Base-by-base conservation (phyloP, 2,888 invertebrate genomes). In the Eurytoma californica region DNA sequence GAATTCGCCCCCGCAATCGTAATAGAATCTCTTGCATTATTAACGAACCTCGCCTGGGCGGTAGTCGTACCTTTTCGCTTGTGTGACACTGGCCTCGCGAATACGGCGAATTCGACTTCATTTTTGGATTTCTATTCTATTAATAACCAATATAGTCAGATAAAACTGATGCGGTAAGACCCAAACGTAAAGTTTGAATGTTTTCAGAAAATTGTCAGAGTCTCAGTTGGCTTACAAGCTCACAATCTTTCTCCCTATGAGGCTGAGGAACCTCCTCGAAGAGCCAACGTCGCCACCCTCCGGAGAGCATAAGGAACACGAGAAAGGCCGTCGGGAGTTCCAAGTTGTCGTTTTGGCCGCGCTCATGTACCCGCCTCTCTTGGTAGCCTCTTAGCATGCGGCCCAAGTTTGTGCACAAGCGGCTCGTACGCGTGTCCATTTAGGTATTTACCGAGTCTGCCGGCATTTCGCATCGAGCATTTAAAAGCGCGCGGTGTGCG, bases 1-100 rank as follows among this genome's bases (percentile, higher is more conserved):
- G 80, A 80, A 80, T 80, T 65, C 72, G 55, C 70, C 66, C 9
- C 63, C 68, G 53, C 80, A 80, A 84, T 86, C 84, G 86, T 84
- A 86, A 86, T 86, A 85, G 85, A 86, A 86, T 87, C 84, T 85
- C 85, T 84, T 86, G 83, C 84, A 87, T 86, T 86, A 87, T 86
- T 86, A 87, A 86, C 83, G 84, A 84, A 83, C 77, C 83, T 82
- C 53, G 16, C 58, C 0, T n/a, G 47, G 20, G 16, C 3, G 13
- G 14, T n/a, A n/a, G 53, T 1, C 20, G 16, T 49, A 13, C 28
- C n/a, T 53, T 65, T 53, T 39, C 39, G 39, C 9, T 39, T 39
- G 9, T 1, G 7, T 9, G 9, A 39, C 9, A 9, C 39, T 39
- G 39, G 9, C 9, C 24, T 24, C 24, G 24, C 2, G 24, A 24